Evolutionary conservation across 2,797 vertebrate genomes (phyloP), one percentile per base, ranked within the genome.

Genomic region (Luscinia luscinia): DNA sequence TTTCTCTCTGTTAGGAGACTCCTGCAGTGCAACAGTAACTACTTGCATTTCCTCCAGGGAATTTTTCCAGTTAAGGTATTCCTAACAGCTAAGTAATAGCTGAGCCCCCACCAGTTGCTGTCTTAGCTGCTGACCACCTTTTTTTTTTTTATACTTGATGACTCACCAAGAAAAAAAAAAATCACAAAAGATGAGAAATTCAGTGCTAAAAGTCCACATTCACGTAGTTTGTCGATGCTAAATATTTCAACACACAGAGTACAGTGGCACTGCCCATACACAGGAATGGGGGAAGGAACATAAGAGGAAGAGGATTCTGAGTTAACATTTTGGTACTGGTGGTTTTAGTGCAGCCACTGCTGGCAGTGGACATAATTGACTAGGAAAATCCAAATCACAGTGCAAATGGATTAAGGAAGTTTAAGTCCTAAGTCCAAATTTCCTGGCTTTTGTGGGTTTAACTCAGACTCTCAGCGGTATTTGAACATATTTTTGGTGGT

Each of bases 371-470:
- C 17, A 51, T 94, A 95, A 95, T 38, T 77, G 61, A 90, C 67
- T n/a, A 62, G 55, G 90, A 93, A 94, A 95, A 95, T 93, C 28
- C 68, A 88, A 77, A 87, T 91, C 66, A 40, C 34, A 84, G 62
- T 15, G 69, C 90, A 95, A 95, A 91, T 61, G 82, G 30, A 92
- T 92, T 95, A 86, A 84, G 92, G 84, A 95, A 94, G 85, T 89
- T 92, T 58, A 93, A 92, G 89, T 55, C 76, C 59, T 89, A 95
- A 92, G 11, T 73, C 55, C 82, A 67, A 90, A 82, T 96, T 87
- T 88, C 72, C 67, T 92, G 81, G 48, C 34, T 92, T 96, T 84
- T 88, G 84, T 57, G 94, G 89, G 66, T 95, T 94, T 89, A 84
- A 84, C 58, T 93, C 69, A 93, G 80, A 86, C 70, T 89, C 59